Conservation (phyloP, 2,797 vertebrate genomes). For the Apogon talboti region DNA sequence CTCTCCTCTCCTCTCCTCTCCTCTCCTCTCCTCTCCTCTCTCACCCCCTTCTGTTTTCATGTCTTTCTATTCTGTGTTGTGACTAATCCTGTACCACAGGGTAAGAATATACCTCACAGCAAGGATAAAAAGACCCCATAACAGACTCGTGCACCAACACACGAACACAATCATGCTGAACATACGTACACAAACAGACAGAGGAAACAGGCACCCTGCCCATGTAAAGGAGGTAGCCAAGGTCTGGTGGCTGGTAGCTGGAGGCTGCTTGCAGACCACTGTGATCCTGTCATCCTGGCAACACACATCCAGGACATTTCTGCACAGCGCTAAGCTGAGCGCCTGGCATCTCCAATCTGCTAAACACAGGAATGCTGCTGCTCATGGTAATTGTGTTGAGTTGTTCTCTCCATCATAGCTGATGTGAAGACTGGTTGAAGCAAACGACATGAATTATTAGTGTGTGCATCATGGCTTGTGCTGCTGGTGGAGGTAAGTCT, state of each 20-base stretch:
- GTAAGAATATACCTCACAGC: slow-evolving; percentile 70
- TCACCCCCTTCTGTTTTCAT: slow-evolving; percentile 29
- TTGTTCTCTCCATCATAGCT: slow-evolving; percentile 51
- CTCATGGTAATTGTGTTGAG: slow-evolving; percentile 57
- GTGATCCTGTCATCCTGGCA: slow-evolving; percentile 64
- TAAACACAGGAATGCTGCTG: slow-evolving; percentile 64
- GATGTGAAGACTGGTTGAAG: slow-evolving; percentile 54
- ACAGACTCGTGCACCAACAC: slow-evolving; percentile 32
- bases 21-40: slow-evolving; percentile 4
- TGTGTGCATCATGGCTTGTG: slow-evolving; percentile 35
- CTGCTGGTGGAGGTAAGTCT: slow-evolving; percentile 64
- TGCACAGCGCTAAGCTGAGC: slow-evolving; percentile 59
- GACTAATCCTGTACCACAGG: slow-evolving; percentile 69
- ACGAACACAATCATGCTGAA: slow-evolving; percentile 47
- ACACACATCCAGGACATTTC: slow-evolving; percentile 63
- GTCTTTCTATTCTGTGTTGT: slow-evolving; percentile 60
- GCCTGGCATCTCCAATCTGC: slow-evolving; percentile 71
- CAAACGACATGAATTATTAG: slow-evolving; percentile 67
- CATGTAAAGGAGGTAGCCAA: slow-evolving; percentile 55
- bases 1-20: slow-evolving; percentile 7
- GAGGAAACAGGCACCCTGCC: slow-evolving; percentile 57
- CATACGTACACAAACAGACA: slow-evolving; percentile 58
- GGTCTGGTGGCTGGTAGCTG: slow-evolving; percentile 56
- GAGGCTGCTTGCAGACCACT: slow-evolving; percentile 64
- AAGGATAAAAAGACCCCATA: slow-evolving; percentile 49